Evolutionary conservation across 2,797 vertebrate species (phyloP).

Genomic region (Acrossocheilus wenchowensis): DNA sequence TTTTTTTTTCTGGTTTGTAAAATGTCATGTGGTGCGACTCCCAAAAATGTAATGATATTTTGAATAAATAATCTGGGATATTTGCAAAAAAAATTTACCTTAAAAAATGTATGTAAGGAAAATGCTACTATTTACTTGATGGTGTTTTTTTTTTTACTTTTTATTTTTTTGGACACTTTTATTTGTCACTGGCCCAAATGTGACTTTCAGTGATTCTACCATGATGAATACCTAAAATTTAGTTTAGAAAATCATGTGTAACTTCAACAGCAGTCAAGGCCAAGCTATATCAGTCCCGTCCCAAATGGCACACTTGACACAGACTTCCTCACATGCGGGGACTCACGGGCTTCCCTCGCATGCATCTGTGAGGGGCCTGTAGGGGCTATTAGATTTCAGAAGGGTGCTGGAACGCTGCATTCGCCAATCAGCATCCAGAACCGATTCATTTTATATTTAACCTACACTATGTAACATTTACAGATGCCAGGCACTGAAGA

Average conservation of each 20-base stretch:
- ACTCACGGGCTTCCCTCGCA: neutral
- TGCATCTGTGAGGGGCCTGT: neutral
- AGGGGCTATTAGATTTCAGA: neutral
- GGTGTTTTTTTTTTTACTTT: neutral
- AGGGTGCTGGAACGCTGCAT: neutral
- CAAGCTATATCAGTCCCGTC: neutral
- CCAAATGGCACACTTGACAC: conserved; percentile 29
- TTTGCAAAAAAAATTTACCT: neutral
- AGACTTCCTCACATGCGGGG: neutral
- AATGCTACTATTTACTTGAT: neutral
- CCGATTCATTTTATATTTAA: neutral
- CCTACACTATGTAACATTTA: neutral
- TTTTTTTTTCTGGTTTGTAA: neutral
- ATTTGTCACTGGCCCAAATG: neutral
- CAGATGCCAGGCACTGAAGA: conserved; percentile 75
- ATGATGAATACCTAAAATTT: neutral
- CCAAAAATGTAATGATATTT: neutral
- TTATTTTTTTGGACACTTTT: neutral
- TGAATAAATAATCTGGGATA: neutral
- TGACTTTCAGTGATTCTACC: neutral
- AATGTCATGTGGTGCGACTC: neutral
- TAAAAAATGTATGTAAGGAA: neutral
- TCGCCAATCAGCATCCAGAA: conserved; percentile 1
- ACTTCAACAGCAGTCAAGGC: neutral
- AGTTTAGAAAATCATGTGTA: no score